These are phyloP conservation scores for Watsonalla binaria DNA, from an alignment of 2,888 invertebrate species.

Conservation along the genomic window DNA sequence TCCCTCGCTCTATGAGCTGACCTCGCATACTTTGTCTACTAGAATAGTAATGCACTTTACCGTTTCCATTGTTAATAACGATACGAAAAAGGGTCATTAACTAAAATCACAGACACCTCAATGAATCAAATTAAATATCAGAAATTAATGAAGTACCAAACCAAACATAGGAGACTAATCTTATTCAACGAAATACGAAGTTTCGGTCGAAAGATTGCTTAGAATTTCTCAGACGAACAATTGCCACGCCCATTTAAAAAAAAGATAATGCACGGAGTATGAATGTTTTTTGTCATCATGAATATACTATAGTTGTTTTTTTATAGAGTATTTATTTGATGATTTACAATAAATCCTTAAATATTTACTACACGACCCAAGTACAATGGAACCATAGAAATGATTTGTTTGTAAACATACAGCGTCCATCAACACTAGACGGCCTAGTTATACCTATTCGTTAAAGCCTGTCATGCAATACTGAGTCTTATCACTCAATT, in stretches of 20 bases:
- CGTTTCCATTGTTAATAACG: slow-evolving; percentile 26
- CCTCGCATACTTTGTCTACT: slow-evolving; percentile 24
- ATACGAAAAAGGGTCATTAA: neutral
- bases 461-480: slow-evolving; percentile 14
- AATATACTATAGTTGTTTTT: too few relatives aligned
- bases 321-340: neutral
- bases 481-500: slow-evolving; percentile 6
- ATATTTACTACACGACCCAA: neutral
- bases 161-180: too few relatives aligned
- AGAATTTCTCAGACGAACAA: too few relatives aligned
- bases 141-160: too few relatives aligned
- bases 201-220: too few relatives aligned
- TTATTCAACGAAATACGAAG: too few relatives aligned
- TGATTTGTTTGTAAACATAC: slow-evolving; percentile 58
- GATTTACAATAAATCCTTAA: neutral
- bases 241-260: too few relatives aligned
- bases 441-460: slow-evolving; percentile 36
- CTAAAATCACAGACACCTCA: neutral
- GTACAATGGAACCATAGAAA: slow-evolving; percentile 40
- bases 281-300: too few relatives aligned
- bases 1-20: slow-evolving; percentile 28
- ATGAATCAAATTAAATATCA: neutral
- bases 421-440: slow-evolving; percentile 40
- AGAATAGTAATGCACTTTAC: slow-evolving; percentile 39
- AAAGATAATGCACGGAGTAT: too few relatives aligned